These are phyloP conservation scores for Agrotis exclamationis DNA, from an alignment of 2,888 invertebrate species.

Conservation along the genomic window DNA sequence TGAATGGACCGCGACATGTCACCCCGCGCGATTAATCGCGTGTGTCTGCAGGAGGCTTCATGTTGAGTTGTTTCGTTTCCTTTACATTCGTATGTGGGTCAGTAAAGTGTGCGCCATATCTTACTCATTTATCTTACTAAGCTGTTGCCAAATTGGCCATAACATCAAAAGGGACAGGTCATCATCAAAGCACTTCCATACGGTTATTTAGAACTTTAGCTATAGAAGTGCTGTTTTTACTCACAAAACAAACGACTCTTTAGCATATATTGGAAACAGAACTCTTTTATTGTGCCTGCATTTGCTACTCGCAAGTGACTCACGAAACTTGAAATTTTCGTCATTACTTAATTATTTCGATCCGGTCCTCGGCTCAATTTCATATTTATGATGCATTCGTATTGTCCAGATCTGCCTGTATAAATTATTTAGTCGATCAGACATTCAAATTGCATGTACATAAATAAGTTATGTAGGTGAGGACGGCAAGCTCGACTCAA, in stretches of 20 bases:
- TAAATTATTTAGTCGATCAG: constrained; percentile 54
- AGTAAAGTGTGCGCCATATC: too few relatives aligned
- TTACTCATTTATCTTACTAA: background rate
- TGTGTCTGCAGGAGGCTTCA: too few relatives aligned
- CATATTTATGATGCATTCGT: constrained; percentile 48
- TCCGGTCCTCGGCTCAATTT: constrained; percentile 20
- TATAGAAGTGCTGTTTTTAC: too few relatives aligned
- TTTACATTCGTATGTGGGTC: background rate
- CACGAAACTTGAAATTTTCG: constrained; percentile 8
- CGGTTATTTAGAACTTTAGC: background rate
- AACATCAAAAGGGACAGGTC: constrained; percentile 2
- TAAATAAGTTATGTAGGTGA: constrained; percentile 53
- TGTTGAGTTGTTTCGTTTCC: background rate
- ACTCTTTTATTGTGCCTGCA: background rate
- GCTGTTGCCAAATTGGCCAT: constrained; percentile 12
- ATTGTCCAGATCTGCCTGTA: constrained; percentile 26
- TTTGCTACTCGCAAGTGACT: constrained; percentile 6
- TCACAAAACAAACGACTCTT: background rate
- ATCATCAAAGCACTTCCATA: background rate
- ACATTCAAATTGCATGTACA: constrained; percentile 62
- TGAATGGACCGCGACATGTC: too few relatives aligned
- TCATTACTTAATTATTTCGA: constrained; percentile 15
- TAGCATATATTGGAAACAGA: background rate
- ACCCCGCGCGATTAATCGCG: too few relatives aligned
- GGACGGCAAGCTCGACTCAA: constrained; percentile 26